Base-by-base conservation (phyloP, 2,888 invertebrate genomes). In the Tanytarsus gracilentus region DNA sequence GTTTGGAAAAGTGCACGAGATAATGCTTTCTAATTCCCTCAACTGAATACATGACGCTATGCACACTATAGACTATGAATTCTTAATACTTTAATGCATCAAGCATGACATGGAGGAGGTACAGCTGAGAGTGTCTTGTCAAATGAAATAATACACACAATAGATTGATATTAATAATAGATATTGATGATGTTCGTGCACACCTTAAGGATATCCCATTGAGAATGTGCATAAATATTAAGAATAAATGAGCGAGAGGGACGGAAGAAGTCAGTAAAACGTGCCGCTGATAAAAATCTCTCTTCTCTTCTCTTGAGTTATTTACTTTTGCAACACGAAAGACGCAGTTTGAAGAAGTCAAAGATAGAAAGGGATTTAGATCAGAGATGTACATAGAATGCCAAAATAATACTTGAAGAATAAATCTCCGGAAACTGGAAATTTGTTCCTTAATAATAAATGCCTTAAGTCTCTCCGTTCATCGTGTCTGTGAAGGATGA, bases 51-150 rank as follows among this genome's bases (percentile, higher is more conserved):
- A 30, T 30, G n/a, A n/a, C n/a, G 18, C 8, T 11, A 18, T 18
- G 44, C 44, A 11, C n/a, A 18, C 8, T 11, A 18, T 18, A 23
- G 21, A 11, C 27, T 25, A 49, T 58, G 58, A 58, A 58, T 48
- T 48, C 14, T 58, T 58, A n/a, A 58, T 58, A 58, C 30, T 30
- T 48, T 58, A 48, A 58, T 58, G 58, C 48, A 48, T 27, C 30
- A 39, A 16, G 26, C 40, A 50, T 40, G 55, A 56, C 39, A 39
- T 36, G 26, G 39, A 39, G 16, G 9, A 52, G 30, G 18, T 27
- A 50, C 9, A 14, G 14, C 9, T 16, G 26, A 48, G 48, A 50
- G n/a, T 50, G 4, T 39, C 39, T 39, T n/a, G 8, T n/a, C n/a
- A n/a, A n/a, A n/a, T n/a, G n/a, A n/a, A n/a, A n/a, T n/a, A n/a